These are phyloP conservation scores for Aurelia aurita complex sp. Pacific DNA, from an alignment of 30 jellyfish, hydroid and myxozoan species.

Conservation along the genomic window DNA sequence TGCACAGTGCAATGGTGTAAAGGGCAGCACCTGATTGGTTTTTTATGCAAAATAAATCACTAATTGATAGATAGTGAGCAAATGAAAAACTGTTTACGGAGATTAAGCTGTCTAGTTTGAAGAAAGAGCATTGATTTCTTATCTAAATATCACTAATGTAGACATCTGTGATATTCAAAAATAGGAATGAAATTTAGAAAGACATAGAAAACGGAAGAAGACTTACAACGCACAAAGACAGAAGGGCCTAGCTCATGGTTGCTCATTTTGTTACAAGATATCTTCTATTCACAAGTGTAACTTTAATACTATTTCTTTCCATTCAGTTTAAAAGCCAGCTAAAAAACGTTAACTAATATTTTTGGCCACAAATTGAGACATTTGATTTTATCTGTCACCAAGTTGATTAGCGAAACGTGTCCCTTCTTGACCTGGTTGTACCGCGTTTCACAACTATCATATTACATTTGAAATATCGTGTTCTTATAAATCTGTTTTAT, in stretches of 20 bases:
- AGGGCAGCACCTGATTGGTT: slow-evolving; percentile 75
- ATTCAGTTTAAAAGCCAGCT: too few species aligned
- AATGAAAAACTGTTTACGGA: slow-evolving; percentile 64
- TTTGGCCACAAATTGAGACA: not conserved
- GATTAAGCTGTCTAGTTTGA: slow-evolving; percentile 37
- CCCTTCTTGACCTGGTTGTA: slow-evolving; percentile 4
- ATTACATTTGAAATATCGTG: not conserved
- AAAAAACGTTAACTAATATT: too few species aligned
- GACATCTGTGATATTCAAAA: slow-evolving; percentile 55
- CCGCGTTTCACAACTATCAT: not conserved
- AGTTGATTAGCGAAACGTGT: not conserved
- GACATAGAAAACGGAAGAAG: too few species aligned
- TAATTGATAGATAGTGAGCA: slow-evolving; percentile 53
- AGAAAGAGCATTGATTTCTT: slow-evolving; percentile 19
- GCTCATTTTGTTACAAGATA: too few species aligned
- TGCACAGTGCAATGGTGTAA: slow-evolving; percentile 42
- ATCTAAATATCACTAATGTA: slow-evolving; percentile 57
- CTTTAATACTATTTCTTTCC: too few species aligned
- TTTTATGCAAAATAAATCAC: slow-evolving; percentile 49
- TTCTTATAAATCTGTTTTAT: too few species aligned
- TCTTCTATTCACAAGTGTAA: too few species aligned
- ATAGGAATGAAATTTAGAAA: too few species aligned
- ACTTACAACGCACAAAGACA: too few species aligned
- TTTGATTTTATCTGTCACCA: not conserved
- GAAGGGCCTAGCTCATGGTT: too few species aligned